Evolutionary conservation across 2,797 vertebrate species (phyloP).

Genomic region (Pseudochaenichthys georgianus): DNA sequence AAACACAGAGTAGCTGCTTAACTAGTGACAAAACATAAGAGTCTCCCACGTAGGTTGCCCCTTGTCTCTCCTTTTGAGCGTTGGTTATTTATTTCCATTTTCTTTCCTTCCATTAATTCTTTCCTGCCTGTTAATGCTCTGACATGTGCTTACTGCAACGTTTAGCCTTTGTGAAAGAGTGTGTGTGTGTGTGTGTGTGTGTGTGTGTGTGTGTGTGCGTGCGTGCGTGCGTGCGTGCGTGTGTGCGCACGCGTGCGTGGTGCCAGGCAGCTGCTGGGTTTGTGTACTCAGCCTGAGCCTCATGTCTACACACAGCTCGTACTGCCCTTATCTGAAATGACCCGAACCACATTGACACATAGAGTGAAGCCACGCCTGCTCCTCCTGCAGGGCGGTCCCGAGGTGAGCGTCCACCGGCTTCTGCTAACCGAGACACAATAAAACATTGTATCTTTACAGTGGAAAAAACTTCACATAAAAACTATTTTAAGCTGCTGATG

Average conservation of each 20-base stretch:
- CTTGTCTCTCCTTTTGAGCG: conserved; percentile 53
- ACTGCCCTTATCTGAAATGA: conserved; percentile 81
- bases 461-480: conserved; percentile 7
- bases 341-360: conserved; percentile 79
- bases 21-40: conserved; percentile 37
- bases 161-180: conserved; percentile 57
- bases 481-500: conserved; percentile 19
- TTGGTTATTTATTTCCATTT: conserved; percentile 62
- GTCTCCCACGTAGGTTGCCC: conserved; percentile 39
- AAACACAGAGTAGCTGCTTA: conserved; percentile 51
- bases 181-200: conserved; percentile 38
- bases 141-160: conserved; percentile 52
- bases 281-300: conserved; percentile 81
- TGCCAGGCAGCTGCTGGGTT: conserved; percentile 69
- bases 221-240: conserved; percentile 37
- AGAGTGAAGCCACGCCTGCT: conserved; percentile 64
- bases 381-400: conserved; percentile 35
- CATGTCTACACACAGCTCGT: conserved; percentile 75
- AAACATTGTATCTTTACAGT: background rate
- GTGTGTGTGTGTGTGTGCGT: conserved; percentile 31
- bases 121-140: conserved; percentile 1
- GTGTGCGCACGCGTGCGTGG: conserved; percentile 38
- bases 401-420: conserved; percentile 12
- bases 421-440: background rate
- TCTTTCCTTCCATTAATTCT: conserved; percentile 57